Evolutionary conservation across 2,113 vertebrate genomes (phyloP).

Genomic region (Xenopus borealis): DNA sequence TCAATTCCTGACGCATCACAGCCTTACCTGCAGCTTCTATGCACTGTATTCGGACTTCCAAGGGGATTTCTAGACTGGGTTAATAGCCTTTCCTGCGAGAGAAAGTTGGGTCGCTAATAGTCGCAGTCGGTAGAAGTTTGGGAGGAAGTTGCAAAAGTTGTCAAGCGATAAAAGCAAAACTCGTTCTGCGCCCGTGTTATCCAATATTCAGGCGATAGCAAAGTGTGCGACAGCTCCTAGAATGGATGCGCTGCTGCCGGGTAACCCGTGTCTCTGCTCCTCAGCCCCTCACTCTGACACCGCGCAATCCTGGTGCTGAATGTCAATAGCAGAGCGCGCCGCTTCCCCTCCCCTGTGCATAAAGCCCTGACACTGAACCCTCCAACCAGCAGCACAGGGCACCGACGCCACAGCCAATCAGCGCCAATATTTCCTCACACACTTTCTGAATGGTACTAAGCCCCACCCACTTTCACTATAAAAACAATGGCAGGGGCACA

Average conservation of each 20-base stretch:
- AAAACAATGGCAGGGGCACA: constrained; percentile 43
- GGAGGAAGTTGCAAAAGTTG: constrained; percentile 2
- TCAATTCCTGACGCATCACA: background rate
- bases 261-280: constrained; percentile 13
- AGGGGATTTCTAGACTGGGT: too few relatives aligned
- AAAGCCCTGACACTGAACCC: constrained; percentile 23
- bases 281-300: constrained; percentile 27
- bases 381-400: constrained; percentile 25
- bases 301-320: constrained; percentile 22
- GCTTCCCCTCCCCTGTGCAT: constrained; percentile 33
- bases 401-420: constrained; percentile 28
- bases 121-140: too few relatives aligned
- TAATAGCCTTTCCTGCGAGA: too few relatives aligned
- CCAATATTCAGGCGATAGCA: background rate
- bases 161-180: background rate
- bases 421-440: constrained; percentile 1
- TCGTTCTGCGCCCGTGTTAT: background rate
- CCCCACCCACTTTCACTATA: constrained; percentile 39
- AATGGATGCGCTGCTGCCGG: constrained; percentile 8
- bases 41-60: background rate
- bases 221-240: background rate
- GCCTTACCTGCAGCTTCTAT: background rate
- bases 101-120: too few relatives aligned
- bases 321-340: constrained; percentile 30
- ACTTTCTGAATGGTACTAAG: constrained; percentile 44